Evolutionary conservation across 2,797 vertebrate genomes (phyloP).

Genomic region (Adelosebastes latens): DNA sequence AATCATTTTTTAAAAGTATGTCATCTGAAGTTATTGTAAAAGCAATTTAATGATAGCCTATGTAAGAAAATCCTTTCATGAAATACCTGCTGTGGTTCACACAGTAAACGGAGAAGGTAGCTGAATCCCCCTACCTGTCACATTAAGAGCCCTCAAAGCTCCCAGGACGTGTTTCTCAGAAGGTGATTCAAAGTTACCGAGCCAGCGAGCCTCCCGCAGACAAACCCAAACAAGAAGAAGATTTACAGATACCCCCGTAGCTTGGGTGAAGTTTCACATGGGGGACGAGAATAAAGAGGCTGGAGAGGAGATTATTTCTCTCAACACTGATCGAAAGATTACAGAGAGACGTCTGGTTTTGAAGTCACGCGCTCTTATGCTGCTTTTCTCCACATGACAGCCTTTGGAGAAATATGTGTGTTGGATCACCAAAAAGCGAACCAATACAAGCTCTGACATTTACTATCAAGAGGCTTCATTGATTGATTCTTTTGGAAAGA

Average conservation of each 20-base stretch:
- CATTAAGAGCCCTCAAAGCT: conserved; percentile 41
- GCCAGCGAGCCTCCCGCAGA: conserved; percentile 49
- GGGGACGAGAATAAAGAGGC: conserved; percentile 44
- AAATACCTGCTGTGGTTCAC: conserved; percentile 33
- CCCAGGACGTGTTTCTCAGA: conserved; percentile 53
- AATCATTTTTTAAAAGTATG: conserved; percentile 24
- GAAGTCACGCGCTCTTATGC: conserved; percentile 26
- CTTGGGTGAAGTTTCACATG: conserved; percentile 49
- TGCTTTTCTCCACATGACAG: conserved; percentile 20
- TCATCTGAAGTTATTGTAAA: conserved; percentile 40
- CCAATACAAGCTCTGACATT: background rate
- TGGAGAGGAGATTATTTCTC: conserved; percentile 60
- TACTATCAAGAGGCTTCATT: conserved; percentile 22
- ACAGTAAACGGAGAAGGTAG: conserved; percentile 47
- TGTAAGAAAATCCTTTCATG: conserved; percentile 45
- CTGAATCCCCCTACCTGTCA: conserved; percentile 48
- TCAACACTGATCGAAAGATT: conserved; percentile 62
- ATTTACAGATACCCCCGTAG: conserved; percentile 62
- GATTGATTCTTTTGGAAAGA: conserved; percentile 18
- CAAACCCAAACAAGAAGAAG: conserved; percentile 75
- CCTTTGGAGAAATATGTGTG: conserved; percentile 2
- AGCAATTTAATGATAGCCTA: conserved; percentile 34
- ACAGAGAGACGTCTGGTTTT: conserved; percentile 56
- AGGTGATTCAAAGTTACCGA: conserved; percentile 48
- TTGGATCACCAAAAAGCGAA: conserved; percentile 26